Evolutionary conservation across 2,113 vertebrate species (phyloP).

Genomic region (Geothlypis trichas): DNA sequence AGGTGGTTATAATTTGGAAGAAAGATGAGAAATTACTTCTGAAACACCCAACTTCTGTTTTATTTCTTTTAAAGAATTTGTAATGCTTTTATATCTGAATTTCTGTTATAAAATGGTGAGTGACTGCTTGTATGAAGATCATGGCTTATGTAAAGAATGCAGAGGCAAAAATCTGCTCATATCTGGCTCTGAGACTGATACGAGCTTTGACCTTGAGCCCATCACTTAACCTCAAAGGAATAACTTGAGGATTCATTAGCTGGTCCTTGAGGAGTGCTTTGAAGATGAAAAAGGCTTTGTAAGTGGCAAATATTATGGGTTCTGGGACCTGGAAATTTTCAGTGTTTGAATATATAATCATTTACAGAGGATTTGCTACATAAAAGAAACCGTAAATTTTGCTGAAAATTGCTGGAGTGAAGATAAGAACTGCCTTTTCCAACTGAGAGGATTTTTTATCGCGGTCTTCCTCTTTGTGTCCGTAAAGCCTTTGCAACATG

Average conservation of each 20-base stretch:
- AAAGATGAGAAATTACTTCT: background rate
- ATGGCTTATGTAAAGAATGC: background rate
- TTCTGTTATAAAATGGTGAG: background rate
- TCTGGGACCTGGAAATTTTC: conserved; percentile 41
- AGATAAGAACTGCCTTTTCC: conserved; percentile 32
- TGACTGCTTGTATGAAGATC: background rate
- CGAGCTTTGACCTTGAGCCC: conserved; percentile 38
- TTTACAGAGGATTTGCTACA: conserved; percentile 43
- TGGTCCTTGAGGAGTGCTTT: background rate
- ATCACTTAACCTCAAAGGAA: conserved; percentile 48
- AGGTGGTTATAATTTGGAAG: background rate
- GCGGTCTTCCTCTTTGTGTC: background rate
- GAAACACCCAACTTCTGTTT: background rate
- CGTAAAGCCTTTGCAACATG: background rate
- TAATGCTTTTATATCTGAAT: background rate
- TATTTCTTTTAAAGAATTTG: background rate
- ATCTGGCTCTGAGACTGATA: background rate
- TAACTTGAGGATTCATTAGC: conserved; percentile 39
- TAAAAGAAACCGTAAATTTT: conserved; percentile 32
- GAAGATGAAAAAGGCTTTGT: conserved; percentile 52
- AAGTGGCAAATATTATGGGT: conserved; percentile 22
- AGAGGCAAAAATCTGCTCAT: conserved; percentile 15
- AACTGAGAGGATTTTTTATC: background rate
- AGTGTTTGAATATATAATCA: conserved; percentile 52
- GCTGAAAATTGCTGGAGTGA: conserved; percentile 2